phyloP scores from a whole-genome alignment of 2,113 vertebrate species.

The Onychostruthus taczanowskii region DNA sequence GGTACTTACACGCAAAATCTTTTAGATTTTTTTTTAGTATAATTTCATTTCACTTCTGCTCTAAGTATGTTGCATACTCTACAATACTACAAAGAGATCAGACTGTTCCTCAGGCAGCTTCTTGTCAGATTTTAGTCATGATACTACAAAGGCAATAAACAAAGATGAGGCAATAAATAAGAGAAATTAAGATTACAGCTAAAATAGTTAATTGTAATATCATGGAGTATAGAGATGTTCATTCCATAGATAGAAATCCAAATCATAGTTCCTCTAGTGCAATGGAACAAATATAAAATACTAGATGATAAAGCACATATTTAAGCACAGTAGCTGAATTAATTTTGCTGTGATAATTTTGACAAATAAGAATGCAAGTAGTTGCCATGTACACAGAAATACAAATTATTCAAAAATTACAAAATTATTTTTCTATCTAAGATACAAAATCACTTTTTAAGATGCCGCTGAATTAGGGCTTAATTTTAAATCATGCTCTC shows the following conservation, averaged over 20 bases:
- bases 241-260: neutral
- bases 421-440: neutral
- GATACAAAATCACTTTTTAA: neutral
- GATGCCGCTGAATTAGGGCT: neutral
- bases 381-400: neutral
- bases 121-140: neutral
- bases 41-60: neutral
- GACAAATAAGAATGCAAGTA: neutral
- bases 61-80: neutral
- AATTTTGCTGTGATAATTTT: neutral
- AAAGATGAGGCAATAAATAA: neutral
- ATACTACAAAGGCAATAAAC: neutral
- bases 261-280: neutral
- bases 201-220: neutral
- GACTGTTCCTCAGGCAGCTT: neutral
- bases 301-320: neutral
- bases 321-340: neutral
- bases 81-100: neutral
- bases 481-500: neutral
- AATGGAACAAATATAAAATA: neutral
- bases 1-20: neutral
- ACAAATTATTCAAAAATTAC: neutral
- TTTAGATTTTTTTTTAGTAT: neutral
- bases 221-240: rapidly evolving
- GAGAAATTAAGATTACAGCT: neutral